phyloP scores from a whole-genome alignment of 2,113 vertebrate genomes.

The Pterophyllum scalare region DNA sequence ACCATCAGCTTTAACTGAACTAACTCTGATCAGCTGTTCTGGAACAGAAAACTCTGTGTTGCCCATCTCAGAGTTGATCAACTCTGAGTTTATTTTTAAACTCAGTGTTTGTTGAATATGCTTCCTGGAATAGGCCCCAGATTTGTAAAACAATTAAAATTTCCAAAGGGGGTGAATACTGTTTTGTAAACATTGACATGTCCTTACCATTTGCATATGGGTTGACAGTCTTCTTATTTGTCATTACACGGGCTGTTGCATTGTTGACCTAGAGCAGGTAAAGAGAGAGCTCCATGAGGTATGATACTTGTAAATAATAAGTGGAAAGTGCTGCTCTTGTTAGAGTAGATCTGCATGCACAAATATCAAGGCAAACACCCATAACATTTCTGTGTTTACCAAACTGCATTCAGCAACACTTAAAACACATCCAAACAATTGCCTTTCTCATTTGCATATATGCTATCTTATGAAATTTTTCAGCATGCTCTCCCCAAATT shows the following conservation, averaged over 20 bases:
- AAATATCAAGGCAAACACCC: conserved; percentile 86
- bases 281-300: conserved; percentile 78
- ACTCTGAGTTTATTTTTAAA: too few relatives aligned
- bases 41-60: too few relatives aligned
- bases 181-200: neutral
- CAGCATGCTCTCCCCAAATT: conserved; percentile 69
- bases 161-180: neutral
- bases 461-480: conserved; percentile 41
- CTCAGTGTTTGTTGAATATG: too few relatives aligned
- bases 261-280: conserved; percentile 92
- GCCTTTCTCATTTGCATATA: conserved; percentile 78
- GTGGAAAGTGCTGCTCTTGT: neutral
- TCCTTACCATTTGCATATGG: conserved; percentile 96
- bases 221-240: conserved; percentile 98
- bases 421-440: conserved; percentile 90
- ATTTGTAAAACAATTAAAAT: neutral
- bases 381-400: conserved; percentile 79
- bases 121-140: too few relatives aligned
- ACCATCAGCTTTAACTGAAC: too few relatives aligned
- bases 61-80: too few relatives aligned
- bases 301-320: conserved; percentile 63
- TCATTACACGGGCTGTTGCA: conserved; percentile 97
- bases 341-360: conserved; percentile 83
- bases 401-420: conserved; percentile 85
- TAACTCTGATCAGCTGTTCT: too few relatives aligned